phyloP scores from a whole-genome alignment of 2,888 invertebrate species.

The Clivina fossor region DNA sequence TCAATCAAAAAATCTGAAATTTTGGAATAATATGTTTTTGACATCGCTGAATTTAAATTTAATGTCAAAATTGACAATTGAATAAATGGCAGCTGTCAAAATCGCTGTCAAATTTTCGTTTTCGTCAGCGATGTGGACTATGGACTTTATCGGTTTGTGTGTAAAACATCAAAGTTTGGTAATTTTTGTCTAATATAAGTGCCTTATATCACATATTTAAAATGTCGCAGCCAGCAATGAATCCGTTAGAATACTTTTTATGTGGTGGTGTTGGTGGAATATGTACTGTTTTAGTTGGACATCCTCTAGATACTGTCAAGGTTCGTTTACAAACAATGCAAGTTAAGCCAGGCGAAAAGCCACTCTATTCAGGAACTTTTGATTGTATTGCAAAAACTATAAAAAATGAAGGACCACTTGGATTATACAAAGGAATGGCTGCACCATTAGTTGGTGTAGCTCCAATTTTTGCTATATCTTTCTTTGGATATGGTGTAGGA shows the following conservation, averaged over 20 bases:
- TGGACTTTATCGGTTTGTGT: no score
- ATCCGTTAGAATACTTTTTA: conserved; percentile 20
- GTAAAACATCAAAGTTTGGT: no score
- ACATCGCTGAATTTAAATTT: no score
- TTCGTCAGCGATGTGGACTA: no score
- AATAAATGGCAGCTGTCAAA: no score
- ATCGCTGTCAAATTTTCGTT: no score
- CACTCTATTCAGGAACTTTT: conserved; percentile 56
- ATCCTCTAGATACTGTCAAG: conserved; percentile 63
- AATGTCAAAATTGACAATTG: no score
- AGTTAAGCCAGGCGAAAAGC: conserved; percentile 50
- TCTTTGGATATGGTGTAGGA: conserved; percentile 90
- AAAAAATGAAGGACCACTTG: conserved; percentile 34
- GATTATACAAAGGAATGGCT: conserved; percentile 51
- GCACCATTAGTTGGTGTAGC: conserved; percentile 91
- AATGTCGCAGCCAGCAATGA: no score
- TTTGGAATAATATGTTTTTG: no score
- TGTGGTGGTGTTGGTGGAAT: conserved; percentile 60
- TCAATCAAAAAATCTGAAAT: no score
- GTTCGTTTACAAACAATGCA: conserved; percentile 64
- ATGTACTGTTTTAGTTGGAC: conserved; percentile 60
- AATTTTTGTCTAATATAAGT: no score
- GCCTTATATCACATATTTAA: no score
- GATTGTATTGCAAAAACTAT: conserved; percentile 70
- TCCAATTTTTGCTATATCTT: conserved; percentile 93